Conservation (phyloP, 2,888 invertebrate genomes). For the Electrophaes corylata region DNA sequence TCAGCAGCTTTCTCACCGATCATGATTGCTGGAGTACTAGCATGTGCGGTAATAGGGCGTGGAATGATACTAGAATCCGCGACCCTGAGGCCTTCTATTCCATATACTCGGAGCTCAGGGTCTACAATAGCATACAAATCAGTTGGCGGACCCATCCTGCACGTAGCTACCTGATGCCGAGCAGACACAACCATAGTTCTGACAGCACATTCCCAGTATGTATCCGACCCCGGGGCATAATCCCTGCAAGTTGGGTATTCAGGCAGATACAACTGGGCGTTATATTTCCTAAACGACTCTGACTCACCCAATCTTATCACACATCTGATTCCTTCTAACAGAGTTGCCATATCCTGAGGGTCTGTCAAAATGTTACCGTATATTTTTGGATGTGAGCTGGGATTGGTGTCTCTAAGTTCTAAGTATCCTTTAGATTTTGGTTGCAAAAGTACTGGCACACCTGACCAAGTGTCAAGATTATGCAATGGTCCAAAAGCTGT, state of each 20-base stretch:
- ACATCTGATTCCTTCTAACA: constrained; percentile 86
- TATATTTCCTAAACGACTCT: constrained; percentile 84
- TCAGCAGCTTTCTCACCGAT: constrained; percentile 90
- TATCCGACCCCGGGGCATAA: constrained; percentile 81
- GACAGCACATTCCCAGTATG: constrained; percentile 89
- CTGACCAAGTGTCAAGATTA: constrained; percentile 84
- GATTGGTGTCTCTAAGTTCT: constrained; percentile 88
- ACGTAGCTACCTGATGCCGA: constrained; percentile 87
- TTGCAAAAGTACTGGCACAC: constrained; percentile 88
- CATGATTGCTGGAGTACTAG: constrained; percentile 87
- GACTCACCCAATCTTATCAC: constrained; percentile 84
- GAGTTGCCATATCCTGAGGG: constrained; percentile 84
- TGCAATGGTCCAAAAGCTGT: constrained; percentile 82
- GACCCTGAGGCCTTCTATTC: constrained; percentile 85
- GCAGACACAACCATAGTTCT: constrained; percentile 81
- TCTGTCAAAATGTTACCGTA: constrained; percentile 92
- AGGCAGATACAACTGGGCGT: constrained; percentile 78
- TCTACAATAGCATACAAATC: constrained; percentile 88
- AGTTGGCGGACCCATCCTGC: constrained; percentile 87
- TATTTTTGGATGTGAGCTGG: constrained; percentile 89
- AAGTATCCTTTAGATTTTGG: constrained; percentile 90
- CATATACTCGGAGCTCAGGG: constrained; percentile 86
- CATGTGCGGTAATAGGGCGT: constrained; percentile 85
- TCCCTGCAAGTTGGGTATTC: constrained; percentile 81
- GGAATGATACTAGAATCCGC: constrained; percentile 89